Base-by-base conservation (phyloP, 2,888 invertebrate species). In the Sphinx pinastri region DNA sequence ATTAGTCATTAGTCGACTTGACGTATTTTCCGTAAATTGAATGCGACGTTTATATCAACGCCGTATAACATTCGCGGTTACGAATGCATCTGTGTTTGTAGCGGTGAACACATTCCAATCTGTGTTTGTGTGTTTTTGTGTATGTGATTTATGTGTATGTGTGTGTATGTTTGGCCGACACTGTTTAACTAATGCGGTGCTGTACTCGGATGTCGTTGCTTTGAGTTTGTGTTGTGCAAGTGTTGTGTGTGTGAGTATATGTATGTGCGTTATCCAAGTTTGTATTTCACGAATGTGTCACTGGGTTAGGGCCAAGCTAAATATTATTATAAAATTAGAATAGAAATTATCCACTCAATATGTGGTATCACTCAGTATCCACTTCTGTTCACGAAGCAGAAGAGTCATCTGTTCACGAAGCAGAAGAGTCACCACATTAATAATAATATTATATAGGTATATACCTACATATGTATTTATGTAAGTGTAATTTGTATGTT, bases 141-240 rank as follows among this genome's bases (percentile, higher is more conserved):
- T 67, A 58, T 68, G 3, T 47, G 38, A 8, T 70, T 19, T 68
- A 19, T 73, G 70, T 68, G 51, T 74, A 70, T 73, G 69, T 72
- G 74, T 72, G 70, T 75, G 74, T 52, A 68, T 72, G 70, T 25
- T 69, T 70, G 66, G 74, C 74, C 77, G 77, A 74, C 74, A 75
- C 75, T 80, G 79, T 81, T 78, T 80, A 76, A 79, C 81, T 81
- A 81, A 83, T 81, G 76, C 71, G 73, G 72, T 76, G 72, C 75
- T 76, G 71, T 72, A 70, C 73, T 59, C 79, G 76, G 80, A 79
- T 80, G 80, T 76, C 70, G 14, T 60, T 38, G 54, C 38, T 45
- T 76, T 77, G 73, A 70, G 73, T 71, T 68, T 75, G 77, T 79
- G 82, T 76, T 81, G 84, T 25, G 83, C 82, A 84, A 81, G 81